phyloP scores from a whole-genome alignment of 2,888 invertebrate species.

The Lepeophtheirus nordmannii region DNA sequence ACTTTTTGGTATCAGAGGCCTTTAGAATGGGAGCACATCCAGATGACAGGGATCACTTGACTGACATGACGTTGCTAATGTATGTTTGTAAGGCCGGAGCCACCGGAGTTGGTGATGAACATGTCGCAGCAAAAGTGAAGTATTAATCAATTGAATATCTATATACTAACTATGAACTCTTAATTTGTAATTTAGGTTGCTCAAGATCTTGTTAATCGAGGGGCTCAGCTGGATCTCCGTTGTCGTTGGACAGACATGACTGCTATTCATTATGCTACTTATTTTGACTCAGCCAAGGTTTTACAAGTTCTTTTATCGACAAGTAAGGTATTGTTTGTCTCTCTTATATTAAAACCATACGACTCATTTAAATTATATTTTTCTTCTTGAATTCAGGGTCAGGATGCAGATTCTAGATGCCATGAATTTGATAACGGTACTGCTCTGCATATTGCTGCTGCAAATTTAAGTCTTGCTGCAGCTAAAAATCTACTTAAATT shows the following conservation, averaged over 20 bases:
- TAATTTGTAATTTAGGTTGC: slow-evolving; percentile 29
- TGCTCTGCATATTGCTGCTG: slow-evolving; percentile 38
- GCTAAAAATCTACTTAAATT: slow-evolving; percentile 28
- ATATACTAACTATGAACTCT: background rate
- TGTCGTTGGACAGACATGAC: slow-evolving; percentile 41
- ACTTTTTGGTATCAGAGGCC: slow-evolving; percentile 36
- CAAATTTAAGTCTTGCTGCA: slow-evolving; percentile 37
- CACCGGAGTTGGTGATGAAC: slow-evolving; percentile 34
- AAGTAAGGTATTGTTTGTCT: slow-evolving; percentile 26
- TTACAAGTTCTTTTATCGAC: slow-evolving; percentile 33
- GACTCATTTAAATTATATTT: background rate
- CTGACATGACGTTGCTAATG: slow-evolving; percentile 40
- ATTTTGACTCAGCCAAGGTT: slow-evolving; percentile 38
- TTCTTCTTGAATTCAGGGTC: slow-evolving; percentile 26
- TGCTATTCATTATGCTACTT: slow-evolving; percentile 39
- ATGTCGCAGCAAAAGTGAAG: slow-evolving; percentile 29
- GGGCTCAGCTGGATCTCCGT: slow-evolving; percentile 36
- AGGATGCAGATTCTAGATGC: slow-evolving; percentile 38
- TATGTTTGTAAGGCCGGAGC: slow-evolving; percentile 40
- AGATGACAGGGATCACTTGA: slow-evolving; percentile 35
- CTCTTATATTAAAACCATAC: background rate
- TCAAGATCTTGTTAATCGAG: slow-evolving; percentile 30
- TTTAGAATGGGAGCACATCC: slow-evolving; percentile 18
- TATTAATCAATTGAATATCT: background rate
- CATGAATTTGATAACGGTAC: slow-evolving; percentile 38